Conservation (phyloP, 2,113 vertebrate species). For the Oophaga pumilio region DNA sequence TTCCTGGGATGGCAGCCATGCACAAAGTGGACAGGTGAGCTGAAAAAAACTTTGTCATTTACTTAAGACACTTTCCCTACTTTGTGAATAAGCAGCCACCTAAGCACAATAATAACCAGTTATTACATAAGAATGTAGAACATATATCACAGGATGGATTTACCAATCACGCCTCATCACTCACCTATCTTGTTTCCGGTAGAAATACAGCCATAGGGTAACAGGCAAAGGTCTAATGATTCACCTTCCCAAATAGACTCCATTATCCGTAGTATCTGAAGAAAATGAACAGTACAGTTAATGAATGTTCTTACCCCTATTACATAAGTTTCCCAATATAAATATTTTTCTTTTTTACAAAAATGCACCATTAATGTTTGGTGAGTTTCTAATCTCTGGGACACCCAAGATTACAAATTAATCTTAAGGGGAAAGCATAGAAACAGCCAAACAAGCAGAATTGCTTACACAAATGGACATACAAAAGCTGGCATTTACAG, state of each 20-base stretch:
- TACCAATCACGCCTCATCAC: not conserved
- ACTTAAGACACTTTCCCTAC: too few species aligned
- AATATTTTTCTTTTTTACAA: not conserved
- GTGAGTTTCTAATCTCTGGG: not conserved
- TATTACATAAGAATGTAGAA: not conserved
- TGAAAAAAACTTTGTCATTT: too few species aligned
- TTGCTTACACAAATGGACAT: too few species aligned
- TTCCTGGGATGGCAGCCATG: too few species aligned
- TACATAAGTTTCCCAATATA: not conserved
- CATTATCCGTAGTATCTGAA: conserved; percentile 95
- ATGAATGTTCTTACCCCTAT: not conserved
- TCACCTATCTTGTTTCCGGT: conserved; percentile 96
- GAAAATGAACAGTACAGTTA: not conserved
- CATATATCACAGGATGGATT: not conserved
- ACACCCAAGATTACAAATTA: not conserved
- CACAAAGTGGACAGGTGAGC: too few species aligned
- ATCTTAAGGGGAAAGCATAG: not conserved
- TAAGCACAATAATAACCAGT: too few species aligned
- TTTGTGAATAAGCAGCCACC: too few species aligned
- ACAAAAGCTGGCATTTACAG: too few species aligned
- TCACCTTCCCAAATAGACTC: conserved; percentile 97
- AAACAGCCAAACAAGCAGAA: too few species aligned
- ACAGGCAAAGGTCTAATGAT: conserved; percentile 89
- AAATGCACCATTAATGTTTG: not conserved
- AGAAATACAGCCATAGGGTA: conserved; percentile 97